A percentile compares a stretch with the other conserved stretches of the same genome.
Evolutionary conservation across 30 jellyfish, hydroid and myxozoan species (phyloP).

Genomic region (Euphysa ruthae): DNA sequence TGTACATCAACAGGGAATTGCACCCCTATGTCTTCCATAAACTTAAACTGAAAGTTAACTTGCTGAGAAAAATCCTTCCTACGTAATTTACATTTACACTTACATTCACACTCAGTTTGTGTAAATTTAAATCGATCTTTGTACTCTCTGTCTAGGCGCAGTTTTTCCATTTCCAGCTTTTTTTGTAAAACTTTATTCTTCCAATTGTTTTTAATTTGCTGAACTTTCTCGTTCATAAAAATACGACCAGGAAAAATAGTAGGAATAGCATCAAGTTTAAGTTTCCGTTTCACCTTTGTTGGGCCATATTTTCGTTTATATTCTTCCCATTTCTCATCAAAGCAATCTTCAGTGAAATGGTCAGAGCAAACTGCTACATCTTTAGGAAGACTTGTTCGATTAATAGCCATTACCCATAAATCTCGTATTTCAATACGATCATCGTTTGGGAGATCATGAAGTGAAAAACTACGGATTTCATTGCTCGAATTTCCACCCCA

Average conservation of each 20-base stretch:
- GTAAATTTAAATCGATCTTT: conserved; percentile 28
- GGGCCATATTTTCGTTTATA: conserved; percentile 40
- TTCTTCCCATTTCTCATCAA: conserved; percentile 42
- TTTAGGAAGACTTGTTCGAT: conserved; percentile 29
- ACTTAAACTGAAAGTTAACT: conserved; percentile 26
- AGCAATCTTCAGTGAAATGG: conserved; percentile 36
- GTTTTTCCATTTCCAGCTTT: conserved; percentile 16
- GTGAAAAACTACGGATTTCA: conserved; percentile 29
- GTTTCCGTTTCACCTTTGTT: conserved; percentile 34
- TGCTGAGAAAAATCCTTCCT: conserved; percentile 25
- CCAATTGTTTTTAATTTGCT: conserved; percentile 28
- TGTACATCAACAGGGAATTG: conserved; percentile 24
- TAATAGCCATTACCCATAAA: conserved; percentile 37
- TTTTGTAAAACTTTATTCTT: conserved; percentile 32
- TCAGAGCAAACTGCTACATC: conserved; percentile 43
- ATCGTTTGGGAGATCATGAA: conserved; percentile 37
- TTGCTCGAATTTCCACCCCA: conserved; percentile 23
- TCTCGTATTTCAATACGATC: conserved; percentile 36
- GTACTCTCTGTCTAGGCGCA: conserved; percentile 25
- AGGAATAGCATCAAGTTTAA: conserved; percentile 32
- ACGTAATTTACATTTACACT: conserved; percentile 20
- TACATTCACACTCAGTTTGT: conserved; percentile 35
- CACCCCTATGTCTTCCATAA: conserved; percentile 35
- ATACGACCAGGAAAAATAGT: conserved; percentile 39
- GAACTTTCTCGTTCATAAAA: conserved; percentile 34